Evolutionary conservation across 2,888 invertebrate genomes (phyloP).

Genomic region (Melieria picta): DNA sequence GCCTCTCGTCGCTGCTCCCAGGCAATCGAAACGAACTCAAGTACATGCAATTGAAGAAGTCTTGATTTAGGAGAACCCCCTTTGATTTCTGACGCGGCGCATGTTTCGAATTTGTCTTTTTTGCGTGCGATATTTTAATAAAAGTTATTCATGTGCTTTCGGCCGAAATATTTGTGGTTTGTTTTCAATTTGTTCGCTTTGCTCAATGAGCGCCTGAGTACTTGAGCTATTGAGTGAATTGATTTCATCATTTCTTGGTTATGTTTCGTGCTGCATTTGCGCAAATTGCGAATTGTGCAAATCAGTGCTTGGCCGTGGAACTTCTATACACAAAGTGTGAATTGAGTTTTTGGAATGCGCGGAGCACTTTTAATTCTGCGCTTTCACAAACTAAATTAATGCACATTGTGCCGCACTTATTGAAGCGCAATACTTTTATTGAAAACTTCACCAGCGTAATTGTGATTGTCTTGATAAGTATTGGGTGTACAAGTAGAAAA

Average conservation of each 20-base stretch:
- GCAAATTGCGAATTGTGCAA: background rate
- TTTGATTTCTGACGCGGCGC: constrained; percentile 30
- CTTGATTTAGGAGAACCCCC: constrained; percentile 22
- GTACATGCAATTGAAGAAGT: background rate
- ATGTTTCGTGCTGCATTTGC: background rate
- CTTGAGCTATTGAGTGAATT: constrained; percentile 56
- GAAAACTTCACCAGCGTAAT: no score
- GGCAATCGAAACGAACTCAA: background rate
- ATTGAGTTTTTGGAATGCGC: no score
- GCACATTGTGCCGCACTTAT: no score
- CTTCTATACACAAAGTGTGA: no score
- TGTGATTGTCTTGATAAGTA: no score
- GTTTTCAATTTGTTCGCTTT: background rate
- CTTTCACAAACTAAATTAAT: no score
- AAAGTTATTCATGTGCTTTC: background rate
- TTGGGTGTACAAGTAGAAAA: no score
- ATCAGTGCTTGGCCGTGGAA: no score
- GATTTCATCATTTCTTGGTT: constrained; percentile 45
- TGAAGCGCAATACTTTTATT: no score
- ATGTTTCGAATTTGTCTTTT: constrained; percentile 3
- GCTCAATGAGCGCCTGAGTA: constrained; percentile 40
- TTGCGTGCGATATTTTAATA: constrained; percentile 9
- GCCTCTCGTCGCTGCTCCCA: no score
- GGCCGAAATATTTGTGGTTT: background rate
- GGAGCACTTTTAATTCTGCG: no score